Evolutionary conservation across 2,113 vertebrate species (phyloP), one percentile per base, ranked within the genome.

Genomic region (Mustela lutreola): DNA sequence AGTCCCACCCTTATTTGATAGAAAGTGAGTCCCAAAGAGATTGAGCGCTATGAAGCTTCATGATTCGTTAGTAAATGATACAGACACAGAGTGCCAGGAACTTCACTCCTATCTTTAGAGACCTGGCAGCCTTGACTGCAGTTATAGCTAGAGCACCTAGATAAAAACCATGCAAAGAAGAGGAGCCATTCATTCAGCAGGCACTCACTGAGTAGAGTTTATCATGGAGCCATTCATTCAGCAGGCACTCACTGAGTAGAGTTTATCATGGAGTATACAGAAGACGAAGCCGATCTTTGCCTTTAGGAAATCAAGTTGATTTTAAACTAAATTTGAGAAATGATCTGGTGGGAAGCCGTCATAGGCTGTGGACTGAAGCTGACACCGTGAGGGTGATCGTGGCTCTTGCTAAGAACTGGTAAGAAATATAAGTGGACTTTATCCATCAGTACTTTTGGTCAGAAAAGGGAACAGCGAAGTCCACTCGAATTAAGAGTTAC

Each of bases 261-360:
- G 18, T 56, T 50, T 62, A 80, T 87, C 45, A 10, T 60, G 33
- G 42, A 33, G 5, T 33, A 11, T 31, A 81, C 22, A 53, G 28
- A 84, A 84, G 15, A 92, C 36, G 18, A 92, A 16, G 26, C 80
- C 56, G n/a, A 58, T 92, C 80, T 39, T 89, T 93, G 39, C 26
- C 33, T 89, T 95, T 62, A 80, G 63, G 91, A 95, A 94, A 65
- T 71, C 48, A 93, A 67, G 65, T 82, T 87, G 62, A 58, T 81
- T 92, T 97, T 95, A 90, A 79, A 42, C n/a, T 18, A 26, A 63
- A 19, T 8, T 90, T 84, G 42, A 78, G 26, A 93, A 88, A 81
- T 60, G 63, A 56, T 63, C 65, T 86, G 26, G 15, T 70, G 15
- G 67, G 71, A 95, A 92, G 62, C 42, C 28, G 3, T 65, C 22